Evolutionary conservation across 2,797 vertebrate species (phyloP), one percentile per base, ranked within the genome.

Genomic region (Meda fulgida): DNA sequence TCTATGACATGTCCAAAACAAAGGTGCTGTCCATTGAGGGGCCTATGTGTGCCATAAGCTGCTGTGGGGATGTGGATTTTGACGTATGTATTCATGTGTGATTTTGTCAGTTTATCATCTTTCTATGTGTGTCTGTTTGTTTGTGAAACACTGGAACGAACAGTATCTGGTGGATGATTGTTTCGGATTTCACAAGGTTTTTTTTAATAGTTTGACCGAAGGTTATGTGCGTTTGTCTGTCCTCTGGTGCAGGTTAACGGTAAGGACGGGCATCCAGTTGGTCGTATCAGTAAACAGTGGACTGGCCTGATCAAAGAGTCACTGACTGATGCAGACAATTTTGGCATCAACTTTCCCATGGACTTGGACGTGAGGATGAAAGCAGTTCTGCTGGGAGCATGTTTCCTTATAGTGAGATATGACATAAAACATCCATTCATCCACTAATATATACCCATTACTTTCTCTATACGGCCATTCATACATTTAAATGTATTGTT

Each of bases 251-350:
- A 95, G 95, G 92, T 95, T 87, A 94, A 92, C 66, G 93, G 93
- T 0, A 89, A 86, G 0, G 92, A 94, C 2, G 93, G 92, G 0
- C 86, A 91, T 2, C 91, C 92, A 0, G 89, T 96, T 18, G 94
- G 95, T 1, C 91, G 91, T 16, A 95, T 96, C 89, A 94, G 93
- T 88, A 95, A 95, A 87, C 93, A 95, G 84, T 96, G 95, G 95
- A 89, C 91, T 0, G 95, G 94, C 1, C 58, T 95, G 26, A 81
- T 94, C 1, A 92, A 86, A 66, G 94, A 95, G 71, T 67, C 89
- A 46, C 87, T 95, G 86, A 96, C 94, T 0, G 94, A 95, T n/a
- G 63, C 93, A 0, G 94, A 95, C 23, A 93, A 95, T 87, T 95
- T 95, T 29, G 94, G 93, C 21, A 88, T 95, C 6, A 92, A 94